Evolutionary conservation across 2,888 invertebrate genomes (phyloP).

Genomic region (Caradrina kadenii): DNA sequence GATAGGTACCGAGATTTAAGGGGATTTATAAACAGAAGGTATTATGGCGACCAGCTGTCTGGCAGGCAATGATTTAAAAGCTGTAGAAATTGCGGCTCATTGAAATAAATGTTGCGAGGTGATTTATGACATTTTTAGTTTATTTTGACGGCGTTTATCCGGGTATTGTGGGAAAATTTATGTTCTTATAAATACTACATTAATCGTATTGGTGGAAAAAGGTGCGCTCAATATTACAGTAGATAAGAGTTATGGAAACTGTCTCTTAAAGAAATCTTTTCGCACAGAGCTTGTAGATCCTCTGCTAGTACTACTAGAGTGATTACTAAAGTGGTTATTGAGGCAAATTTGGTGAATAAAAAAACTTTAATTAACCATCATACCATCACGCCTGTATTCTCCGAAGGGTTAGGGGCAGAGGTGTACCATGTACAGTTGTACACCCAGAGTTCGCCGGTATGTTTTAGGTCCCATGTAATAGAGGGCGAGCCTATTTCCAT

Average conservation of each 20-base stretch:
- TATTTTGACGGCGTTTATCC: slow-evolving; percentile 50
- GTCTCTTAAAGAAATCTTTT: slow-evolving; percentile 4
- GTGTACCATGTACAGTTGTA: no score
- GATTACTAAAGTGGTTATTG: neutral
- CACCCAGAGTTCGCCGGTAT: no score
- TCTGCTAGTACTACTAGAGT: neutral
- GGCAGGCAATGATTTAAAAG: slow-evolving; percentile 61
- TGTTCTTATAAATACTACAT: slow-evolving; percentile 37
- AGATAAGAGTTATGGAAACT: slow-evolving; percentile 1
- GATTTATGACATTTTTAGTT: slow-evolving; percentile 55
- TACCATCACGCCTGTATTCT: no score
- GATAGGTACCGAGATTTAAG: slow-evolving; percentile 67
- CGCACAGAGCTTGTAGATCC: neutral
- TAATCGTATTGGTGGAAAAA: slow-evolving; percentile 25
- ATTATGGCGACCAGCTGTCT: slow-evolving; percentile 66
- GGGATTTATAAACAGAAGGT: slow-evolving; percentile 65
- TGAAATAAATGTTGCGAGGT: slow-evolving; percentile 50
- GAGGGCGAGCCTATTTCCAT: no score
- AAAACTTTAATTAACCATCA: no score
- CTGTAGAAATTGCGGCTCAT: slow-evolving; percentile 54
- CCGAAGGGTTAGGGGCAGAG: no score
- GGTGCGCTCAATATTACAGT: slow-evolving; percentile 24
- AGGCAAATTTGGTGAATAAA: neutral
- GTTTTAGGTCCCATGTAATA: no score
- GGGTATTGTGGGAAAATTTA: slow-evolving; percentile 50